Conservation (phyloP, 2,888 invertebrate genomes). For the Hyalella azteca region DNA sequence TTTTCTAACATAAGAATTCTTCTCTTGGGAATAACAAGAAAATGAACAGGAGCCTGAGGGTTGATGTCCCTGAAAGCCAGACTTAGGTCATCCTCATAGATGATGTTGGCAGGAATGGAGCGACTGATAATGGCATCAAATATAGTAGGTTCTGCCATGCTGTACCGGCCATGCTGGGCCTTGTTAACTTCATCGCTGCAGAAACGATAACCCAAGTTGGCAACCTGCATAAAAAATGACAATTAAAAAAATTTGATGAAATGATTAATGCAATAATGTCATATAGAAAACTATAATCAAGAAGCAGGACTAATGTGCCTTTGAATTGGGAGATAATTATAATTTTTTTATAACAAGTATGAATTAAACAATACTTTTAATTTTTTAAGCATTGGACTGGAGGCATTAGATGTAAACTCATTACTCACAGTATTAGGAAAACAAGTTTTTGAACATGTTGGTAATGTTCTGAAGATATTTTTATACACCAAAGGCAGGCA, state of each 20-base stretch:
- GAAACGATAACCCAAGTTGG: not conserved
- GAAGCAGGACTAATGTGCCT: no score
- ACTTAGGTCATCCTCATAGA: constrained; percentile 94
- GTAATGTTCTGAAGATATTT: no score
- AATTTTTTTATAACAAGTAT: no score
- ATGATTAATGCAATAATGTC: no score
- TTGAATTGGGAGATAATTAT: no score
- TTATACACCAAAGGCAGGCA: no score
- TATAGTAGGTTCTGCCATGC: constrained; percentile 73
- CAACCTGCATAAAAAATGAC: not conserved
- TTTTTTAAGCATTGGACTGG: no score
- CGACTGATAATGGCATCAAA: constrained; percentile 93
- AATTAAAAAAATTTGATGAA: not conserved
- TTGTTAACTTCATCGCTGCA: constrained; percentile 74
- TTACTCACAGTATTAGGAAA: no score
- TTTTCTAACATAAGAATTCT: constrained; percentile 81
- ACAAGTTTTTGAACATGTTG: no score
- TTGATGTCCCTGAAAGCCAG: constrained; percentile 91
- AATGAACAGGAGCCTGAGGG: constrained; percentile 93
- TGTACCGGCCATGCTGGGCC: constrained; percentile 73
- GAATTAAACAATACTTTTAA: no score
- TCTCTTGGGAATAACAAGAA: constrained; percentile 91
- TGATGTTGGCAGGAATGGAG: constrained; percentile 91
- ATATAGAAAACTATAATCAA: no score
- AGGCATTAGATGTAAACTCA: no score